phyloP scores from a whole-genome alignment of 2,888 invertebrate genomes.

The Dione vanillae region DNA sequence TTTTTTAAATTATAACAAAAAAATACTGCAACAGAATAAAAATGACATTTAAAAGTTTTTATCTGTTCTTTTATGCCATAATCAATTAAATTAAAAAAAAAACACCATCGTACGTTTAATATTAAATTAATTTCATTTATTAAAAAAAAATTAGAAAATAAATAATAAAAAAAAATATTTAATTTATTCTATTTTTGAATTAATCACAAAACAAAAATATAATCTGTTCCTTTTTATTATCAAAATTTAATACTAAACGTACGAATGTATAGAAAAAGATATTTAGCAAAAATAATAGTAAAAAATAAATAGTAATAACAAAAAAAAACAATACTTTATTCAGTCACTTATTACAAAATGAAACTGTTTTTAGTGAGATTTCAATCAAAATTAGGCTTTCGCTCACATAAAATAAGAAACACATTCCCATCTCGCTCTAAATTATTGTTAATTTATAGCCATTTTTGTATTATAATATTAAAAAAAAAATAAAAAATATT shows the following conservation, averaged over 20 bases:
- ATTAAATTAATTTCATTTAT: not conserved
- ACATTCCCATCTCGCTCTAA: not conserved
- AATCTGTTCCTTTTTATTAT: not conserved
- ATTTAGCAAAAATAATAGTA: not conserved
- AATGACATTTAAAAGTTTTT: not conserved
- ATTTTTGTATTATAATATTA: not conserved
- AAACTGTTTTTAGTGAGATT: conserved; percentile 5
- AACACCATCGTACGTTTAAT: conserved; percentile 1
- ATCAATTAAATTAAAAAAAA: not conserved
- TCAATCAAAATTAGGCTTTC: conserved; percentile 9
- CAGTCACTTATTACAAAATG: not conserved
- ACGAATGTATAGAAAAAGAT: not conserved
- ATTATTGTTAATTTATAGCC: not conserved
- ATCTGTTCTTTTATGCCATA: not conserved
- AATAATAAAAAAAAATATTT: not conserved
- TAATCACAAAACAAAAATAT: not conserved
- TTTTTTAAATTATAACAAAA: conserved; percentile 3
- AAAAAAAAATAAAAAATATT: not conserved
- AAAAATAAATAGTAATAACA: conserved; percentile 16
- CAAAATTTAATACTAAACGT: conserved; percentile 5
- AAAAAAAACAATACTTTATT: not conserved
- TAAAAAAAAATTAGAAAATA: no score
- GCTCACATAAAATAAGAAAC: not conserved
- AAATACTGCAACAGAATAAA: conserved; percentile 3
- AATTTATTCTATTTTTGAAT: not conserved